These are phyloP conservation scores for Rhagoletis zephyria DNA, from an alignment of 1,140 invertebrate species.

Conservation along the genomic window DNA sequence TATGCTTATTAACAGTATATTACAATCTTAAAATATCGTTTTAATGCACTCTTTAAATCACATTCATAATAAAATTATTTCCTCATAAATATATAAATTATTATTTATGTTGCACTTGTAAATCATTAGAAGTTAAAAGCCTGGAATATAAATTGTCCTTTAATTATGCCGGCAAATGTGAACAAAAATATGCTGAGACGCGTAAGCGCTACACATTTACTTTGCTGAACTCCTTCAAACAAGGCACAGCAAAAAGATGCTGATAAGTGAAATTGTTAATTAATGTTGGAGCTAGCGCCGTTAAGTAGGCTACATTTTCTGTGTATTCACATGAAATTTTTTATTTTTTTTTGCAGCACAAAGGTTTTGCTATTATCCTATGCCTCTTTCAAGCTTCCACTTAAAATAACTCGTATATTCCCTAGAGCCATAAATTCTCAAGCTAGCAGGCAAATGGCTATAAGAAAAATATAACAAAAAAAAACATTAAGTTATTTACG, in stretches of 20 bases:
- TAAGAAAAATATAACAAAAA: background rate
- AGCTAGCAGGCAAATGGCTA: background rate
- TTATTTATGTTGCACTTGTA: background rate
- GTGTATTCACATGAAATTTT: background rate
- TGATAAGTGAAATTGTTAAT: constrained; percentile 48
- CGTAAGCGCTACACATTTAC: background rate
- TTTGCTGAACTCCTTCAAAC: background rate
- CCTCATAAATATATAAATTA: background rate
- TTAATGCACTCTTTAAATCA: too few relatives aligned
- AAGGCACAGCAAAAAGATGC: background rate
- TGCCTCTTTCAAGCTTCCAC: background rate
- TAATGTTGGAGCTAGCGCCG: constrained; percentile 11
- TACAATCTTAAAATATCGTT: too few relatives aligned
- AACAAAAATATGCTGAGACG: background rate
- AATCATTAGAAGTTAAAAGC: background rate
- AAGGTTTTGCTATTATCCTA: background rate
- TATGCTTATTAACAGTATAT: too few relatives aligned
- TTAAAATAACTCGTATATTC: background rate
- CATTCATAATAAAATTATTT: background rate
- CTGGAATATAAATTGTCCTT: constrained; percentile 10
- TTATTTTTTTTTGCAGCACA: background rate
- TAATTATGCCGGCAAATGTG: constrained; percentile 4
- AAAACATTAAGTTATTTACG: background rate
- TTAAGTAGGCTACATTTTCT: background rate
- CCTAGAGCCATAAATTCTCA: background rate